Evolutionary conservation across 1,140 invertebrate species (phyloP).

Genomic region (Drosophila dunni): DNA sequence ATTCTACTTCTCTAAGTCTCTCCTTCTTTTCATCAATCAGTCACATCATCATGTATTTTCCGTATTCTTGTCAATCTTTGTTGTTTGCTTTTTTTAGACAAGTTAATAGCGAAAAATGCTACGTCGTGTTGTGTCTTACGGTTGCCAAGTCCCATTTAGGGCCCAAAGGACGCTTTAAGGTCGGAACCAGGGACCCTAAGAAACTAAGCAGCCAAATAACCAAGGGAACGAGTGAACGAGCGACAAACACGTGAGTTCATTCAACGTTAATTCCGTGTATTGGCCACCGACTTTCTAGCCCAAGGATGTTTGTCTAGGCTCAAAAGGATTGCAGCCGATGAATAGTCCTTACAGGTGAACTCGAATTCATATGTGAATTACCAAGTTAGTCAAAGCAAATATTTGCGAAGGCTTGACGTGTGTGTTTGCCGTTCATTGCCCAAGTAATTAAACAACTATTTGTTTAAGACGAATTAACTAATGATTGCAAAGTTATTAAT

Average conservation of each 20-base stretch:
- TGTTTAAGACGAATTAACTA: background rate
- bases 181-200: background rate
- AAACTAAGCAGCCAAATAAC: slow-evolving; percentile 26
- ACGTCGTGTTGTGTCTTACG: slow-evolving; percentile 17
- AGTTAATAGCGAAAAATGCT: slow-evolving; percentile 63
- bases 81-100: slow-evolving; percentile 57
- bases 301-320: slow-evolving; percentile 50
- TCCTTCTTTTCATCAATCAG: background rate
- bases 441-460: background rate
- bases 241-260: slow-evolving; percentile 41
- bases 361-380: slow-evolving; percentile 27
- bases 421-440: slow-evolving; percentile 1
- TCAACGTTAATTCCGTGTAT: slow-evolving; percentile 43
- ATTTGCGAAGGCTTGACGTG: slow-evolving; percentile 6
- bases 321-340: slow-evolving; percentile 31
- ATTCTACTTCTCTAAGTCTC: too few species aligned
- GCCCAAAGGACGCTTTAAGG: slow-evolving; percentile 36
- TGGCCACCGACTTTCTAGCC: slow-evolving; percentile 18
- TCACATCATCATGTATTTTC: slow-evolving; percentile 29
- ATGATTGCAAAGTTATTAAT: too few species aligned
- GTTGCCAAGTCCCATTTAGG: slow-evolving; percentile 37
- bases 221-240: background rate
- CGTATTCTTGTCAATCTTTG: slow-evolving; percentile 47
- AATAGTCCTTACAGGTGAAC: slow-evolving; percentile 1
- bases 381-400: slow-evolving; percentile 21